Percentiles rank a stretch among this genome's conserved stretches.
phyloP scores from a whole-genome alignment of 92 coral and sea anemone genomes.

The Zoanthus solanderi region DNA sequence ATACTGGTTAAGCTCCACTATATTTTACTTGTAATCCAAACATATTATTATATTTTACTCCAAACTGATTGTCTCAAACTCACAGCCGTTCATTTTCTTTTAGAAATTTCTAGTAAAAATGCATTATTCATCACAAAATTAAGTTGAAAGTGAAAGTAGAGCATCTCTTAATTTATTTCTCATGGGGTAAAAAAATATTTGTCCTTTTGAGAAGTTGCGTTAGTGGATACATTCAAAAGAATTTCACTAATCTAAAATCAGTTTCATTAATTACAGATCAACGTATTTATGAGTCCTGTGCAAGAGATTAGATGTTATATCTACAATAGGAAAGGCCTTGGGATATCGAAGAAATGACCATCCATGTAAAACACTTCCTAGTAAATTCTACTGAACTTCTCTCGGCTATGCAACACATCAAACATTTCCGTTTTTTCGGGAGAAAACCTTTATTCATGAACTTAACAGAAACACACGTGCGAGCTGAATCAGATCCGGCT shows the following conservation, averaged over 20 bases:
- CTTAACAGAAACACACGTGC: constrained; percentile 32
- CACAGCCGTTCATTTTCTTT: too few relatives aligned
- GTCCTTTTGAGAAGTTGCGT: neutral
- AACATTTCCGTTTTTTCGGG: neutral
- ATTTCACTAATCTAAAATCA: neutral
- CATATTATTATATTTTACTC: too few relatives aligned
- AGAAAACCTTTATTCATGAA: neutral
- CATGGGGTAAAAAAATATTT: neutral
- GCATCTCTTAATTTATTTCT: neutral
- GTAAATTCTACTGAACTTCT: neutral
- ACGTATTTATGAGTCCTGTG: neutral
- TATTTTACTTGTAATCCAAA: too few relatives aligned
- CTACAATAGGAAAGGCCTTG: too few relatives aligned
- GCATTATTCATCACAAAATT: neutral
- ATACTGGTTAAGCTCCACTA: too few relatives aligned
- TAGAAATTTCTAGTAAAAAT: neutral
- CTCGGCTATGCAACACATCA: neutral
- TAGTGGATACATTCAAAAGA: neutral
- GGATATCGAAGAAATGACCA: neutral
- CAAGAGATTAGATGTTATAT: too few relatives aligned
- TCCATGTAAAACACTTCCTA: neutral
- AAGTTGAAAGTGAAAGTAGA: neutral
- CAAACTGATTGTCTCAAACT: too few relatives aligned
- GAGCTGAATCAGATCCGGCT: neutral
- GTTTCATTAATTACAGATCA: neutral